Evolutionary conservation across 2,888 invertebrate species (phyloP).

Genomic region (Lycia hirtaria): DNA sequence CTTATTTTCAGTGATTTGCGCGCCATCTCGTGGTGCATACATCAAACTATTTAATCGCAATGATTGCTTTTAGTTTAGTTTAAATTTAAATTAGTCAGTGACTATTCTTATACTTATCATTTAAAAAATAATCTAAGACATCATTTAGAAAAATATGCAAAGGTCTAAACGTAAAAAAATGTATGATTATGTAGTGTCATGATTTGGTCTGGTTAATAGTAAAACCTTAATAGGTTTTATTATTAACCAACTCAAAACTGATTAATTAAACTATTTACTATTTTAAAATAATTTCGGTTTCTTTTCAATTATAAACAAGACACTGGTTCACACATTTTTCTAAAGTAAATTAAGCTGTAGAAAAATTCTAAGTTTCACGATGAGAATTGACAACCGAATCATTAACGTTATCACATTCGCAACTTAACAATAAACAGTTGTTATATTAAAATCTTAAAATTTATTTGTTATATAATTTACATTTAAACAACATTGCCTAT

Average conservation of each 20-base stretch:
- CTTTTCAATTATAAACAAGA: background rate
- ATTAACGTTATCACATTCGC: conserved; percentile 25
- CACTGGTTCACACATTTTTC: background rate
- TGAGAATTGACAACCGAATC: conserved; percentile 34
- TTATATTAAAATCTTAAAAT: conserved; percentile 52
- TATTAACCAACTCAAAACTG: too few species aligned
- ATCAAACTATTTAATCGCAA: too few species aligned
- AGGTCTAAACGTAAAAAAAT: background rate
- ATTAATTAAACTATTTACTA: background rate
- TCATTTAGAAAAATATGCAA: too few species aligned
- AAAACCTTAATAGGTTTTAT: too few species aligned
- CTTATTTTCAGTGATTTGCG: too few species aligned
- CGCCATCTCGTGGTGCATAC: too few species aligned
- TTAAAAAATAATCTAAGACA: background rate
- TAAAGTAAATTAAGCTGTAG: conserved; percentile 15
- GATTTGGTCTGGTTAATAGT: conserved; percentile 26
- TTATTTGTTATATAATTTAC: conserved; percentile 54
- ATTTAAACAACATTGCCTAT: conserved; percentile 57
- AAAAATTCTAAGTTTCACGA: conserved; percentile 3
- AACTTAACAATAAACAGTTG: conserved; percentile 40
- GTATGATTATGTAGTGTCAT: conserved; percentile 1
- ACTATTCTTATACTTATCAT: too few species aligned
- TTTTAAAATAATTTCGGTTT: background rate
- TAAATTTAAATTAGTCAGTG: too few species aligned
- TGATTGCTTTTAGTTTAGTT: too few species aligned